Conservation (phyloP, 2,113 vertebrate genomes). For the Calcarius ornatus region DNA sequence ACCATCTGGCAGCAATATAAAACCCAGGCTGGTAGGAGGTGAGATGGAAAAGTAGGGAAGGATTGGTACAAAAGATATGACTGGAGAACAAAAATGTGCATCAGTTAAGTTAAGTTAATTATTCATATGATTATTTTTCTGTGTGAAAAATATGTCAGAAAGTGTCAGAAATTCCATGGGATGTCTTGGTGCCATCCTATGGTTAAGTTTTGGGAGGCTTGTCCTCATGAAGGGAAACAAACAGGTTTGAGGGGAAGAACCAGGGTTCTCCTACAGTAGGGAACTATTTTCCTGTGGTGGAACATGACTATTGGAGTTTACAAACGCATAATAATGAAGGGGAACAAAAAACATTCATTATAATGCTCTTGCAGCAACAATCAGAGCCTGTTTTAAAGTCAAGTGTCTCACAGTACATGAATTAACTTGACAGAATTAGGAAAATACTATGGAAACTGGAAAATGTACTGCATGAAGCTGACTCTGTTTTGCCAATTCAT, state of each 20-base stretch:
- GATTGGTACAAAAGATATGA: not conserved
- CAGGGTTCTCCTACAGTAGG: not conserved
- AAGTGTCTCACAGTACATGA: conserved; percentile 16
- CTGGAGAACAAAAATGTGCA: not conserved
- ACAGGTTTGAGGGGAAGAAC: not conserved
- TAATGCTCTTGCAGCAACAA: conserved; percentile 3
- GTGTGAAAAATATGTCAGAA: too few species aligned
- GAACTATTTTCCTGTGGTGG: not conserved
- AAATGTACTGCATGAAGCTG: conserved; percentile 31
- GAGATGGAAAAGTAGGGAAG: not conserved
- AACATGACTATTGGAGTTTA: not conserved
- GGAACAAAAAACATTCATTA: not conserved
- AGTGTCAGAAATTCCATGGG: not conserved
- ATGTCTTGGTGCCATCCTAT: not conserved
- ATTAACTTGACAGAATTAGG: conserved; percentile 56
- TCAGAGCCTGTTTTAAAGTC: conserved; percentile 17
- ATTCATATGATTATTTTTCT: too few species aligned
- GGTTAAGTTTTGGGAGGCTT: not conserved
- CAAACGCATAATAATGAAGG: not conserved
- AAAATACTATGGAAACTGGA: conserved; percentile 38
- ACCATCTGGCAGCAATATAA: not conserved
- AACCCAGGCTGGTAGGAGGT: not conserved
- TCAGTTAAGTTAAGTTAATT: too few species aligned
- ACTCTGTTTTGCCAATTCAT: conserved; percentile 41
- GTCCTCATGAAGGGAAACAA: not conserved